Evolutionary conservation across 2,797 vertebrate genomes (phyloP).

Genomic region (Telmatherina bonti): DNA sequence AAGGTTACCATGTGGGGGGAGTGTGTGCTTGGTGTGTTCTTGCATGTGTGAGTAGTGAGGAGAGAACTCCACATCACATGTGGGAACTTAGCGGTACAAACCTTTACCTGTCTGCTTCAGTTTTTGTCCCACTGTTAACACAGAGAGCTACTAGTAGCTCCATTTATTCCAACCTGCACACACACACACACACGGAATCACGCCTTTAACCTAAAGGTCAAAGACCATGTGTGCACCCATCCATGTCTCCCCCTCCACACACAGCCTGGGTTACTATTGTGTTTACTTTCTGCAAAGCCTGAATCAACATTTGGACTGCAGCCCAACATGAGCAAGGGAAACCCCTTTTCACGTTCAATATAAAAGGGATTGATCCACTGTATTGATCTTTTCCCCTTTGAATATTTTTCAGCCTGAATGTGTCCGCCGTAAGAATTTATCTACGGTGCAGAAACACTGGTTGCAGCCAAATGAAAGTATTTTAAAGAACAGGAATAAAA

Average conservation of each 20-base stretch:
- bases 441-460: too few relatives aligned
- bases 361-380: constrained; percentile 25
- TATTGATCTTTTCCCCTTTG: constrained; percentile 35
- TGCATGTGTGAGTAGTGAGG: constrained; percentile 15
- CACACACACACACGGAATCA: constrained; percentile 12
- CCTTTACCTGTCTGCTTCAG: background rate
- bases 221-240: constrained; percentile 65
- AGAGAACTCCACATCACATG: constrained; percentile 24
- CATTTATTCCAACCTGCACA: constrained; percentile 1
- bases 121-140: constrained; percentile 9
- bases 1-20: constrained; percentile 61
- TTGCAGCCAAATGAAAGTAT: background rate
- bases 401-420: constrained; percentile 7
- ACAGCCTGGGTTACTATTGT: constrained; percentile 28
- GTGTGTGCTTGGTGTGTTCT: constrained; percentile 18
- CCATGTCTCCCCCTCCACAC: constrained; percentile 22
- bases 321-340: constrained; percentile 27
- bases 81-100: constrained; percentile 14
- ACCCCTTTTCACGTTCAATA: constrained; percentile 24
- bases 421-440: background rate
- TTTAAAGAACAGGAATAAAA: background rate
- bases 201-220: constrained; percentile 64
- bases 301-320: constrained; percentile 49
- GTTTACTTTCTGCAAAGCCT: constrained; percentile 54
- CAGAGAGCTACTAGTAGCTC: constrained; percentile 28